These are phyloP conservation scores for Macroramphosus scolopax DNA, from an alignment of 2,797 vertebrate species.

Conservation along the genomic window DNA sequence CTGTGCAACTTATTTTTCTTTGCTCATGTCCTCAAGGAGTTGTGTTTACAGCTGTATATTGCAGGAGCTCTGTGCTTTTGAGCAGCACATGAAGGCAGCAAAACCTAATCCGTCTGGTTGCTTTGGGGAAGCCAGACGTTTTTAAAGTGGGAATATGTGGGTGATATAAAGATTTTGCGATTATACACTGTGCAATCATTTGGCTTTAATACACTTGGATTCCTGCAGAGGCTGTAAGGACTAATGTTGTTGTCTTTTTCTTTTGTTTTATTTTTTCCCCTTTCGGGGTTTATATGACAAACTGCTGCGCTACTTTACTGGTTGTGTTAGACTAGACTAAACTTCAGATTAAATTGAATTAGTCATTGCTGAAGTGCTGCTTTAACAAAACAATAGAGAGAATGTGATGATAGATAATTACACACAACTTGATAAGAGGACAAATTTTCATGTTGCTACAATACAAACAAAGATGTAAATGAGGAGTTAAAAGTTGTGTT, in stretches of 20 bases:
- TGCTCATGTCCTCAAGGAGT: background rate
- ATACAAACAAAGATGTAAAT: no score
- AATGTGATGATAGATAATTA: background rate
- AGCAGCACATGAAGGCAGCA: constrained; percentile 7
- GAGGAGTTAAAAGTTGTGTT: no score
- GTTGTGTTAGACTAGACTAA: no score
- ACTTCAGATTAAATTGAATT: no score
- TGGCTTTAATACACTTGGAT: constrained; percentile 21
- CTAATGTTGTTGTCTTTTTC: constrained; percentile 31
- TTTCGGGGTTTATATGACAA: constrained; percentile 21
- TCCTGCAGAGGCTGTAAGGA: constrained; percentile 23
- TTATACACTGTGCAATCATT: constrained; percentile 14
- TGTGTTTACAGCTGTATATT: constrained; percentile 29
- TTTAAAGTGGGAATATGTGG: constrained; percentile 18
- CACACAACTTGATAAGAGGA: no score
- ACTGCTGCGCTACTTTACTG: constrained; percentile 6
- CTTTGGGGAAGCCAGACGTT: constrained; percentile 21
- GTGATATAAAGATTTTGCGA: constrained; percentile 5
- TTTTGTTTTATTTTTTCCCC: no score
- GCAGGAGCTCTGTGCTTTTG: background rate
- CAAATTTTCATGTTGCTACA: no score
- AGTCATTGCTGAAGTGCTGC: constrained; percentile 7
- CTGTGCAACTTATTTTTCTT: no score
- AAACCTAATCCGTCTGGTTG: no score
- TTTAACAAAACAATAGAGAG: constrained; percentile 5